Percentiles rank a stretch among this genome's conserved stretches.
These are phyloP conservation scores for Labrus mixtus DNA, from an alignment of 2,113 vertebrate species.

Conservation along the genomic window DNA sequence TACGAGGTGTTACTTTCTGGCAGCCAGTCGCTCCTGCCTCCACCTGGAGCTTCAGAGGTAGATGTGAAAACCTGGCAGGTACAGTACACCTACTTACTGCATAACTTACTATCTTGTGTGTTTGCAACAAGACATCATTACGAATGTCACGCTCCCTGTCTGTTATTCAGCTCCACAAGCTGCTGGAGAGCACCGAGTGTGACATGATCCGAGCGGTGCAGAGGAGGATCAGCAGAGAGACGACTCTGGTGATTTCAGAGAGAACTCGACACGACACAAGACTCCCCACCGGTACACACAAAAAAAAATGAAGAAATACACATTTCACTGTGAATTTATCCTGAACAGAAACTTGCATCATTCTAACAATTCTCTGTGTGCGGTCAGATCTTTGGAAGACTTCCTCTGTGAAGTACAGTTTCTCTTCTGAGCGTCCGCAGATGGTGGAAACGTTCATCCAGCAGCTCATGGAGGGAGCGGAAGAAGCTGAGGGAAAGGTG, in stretches of 20 bases:
- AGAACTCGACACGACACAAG: constrained; percentile 65
- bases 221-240: constrained; percentile 79
- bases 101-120: not conserved
- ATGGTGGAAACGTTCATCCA: constrained; percentile 83
- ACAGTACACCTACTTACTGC: not conserved
- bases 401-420: constrained; percentile 77
- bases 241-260: constrained; percentile 82
- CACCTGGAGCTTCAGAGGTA: constrained; percentile 80
- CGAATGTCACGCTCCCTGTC: not conserved
- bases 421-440: constrained; percentile 76
- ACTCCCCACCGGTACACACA: constrained; percentile 80
- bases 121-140: not conserved
- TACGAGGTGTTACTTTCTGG: constrained; percentile 73
- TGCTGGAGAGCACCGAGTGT: constrained; percentile 85
- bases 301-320: too few species aligned
- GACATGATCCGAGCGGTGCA: constrained; percentile 82
- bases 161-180: constrained; percentile 80
- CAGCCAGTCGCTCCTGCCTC: constrained; percentile 70
- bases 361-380: not conserved
- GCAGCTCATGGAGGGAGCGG: constrained; percentile 80
- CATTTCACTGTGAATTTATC: not conserved
- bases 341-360: not conserved
- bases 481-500: constrained; percentile 78
- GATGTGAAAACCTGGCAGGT: constrained; percentile 84
- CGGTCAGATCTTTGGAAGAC: constrained; percentile 84